Percentiles rank a stretch among this genome's conserved stretches.
Evolutionary conservation across 2,888 invertebrate species (phyloP).

Genomic region (Helicoverpa assulta): DNA sequence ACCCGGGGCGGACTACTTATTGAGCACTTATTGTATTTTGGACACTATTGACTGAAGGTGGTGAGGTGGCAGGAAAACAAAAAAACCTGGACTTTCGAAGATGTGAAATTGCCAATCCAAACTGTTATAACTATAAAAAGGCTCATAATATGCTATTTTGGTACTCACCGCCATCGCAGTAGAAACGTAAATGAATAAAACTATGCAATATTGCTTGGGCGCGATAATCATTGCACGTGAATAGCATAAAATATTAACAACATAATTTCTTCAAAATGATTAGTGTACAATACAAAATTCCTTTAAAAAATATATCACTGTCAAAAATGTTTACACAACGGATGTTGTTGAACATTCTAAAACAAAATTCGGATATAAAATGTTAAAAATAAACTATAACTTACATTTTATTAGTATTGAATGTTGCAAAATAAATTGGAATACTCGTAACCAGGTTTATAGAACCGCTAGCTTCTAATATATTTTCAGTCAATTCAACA

Average conservation of each 20-base stretch:
- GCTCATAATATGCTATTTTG: neutral
- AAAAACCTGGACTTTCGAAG: too few species aligned
- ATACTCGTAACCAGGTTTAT: neutral
- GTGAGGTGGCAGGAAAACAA: too few species aligned
- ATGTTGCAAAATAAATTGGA: constrained; percentile 36
- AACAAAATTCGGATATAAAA: constrained; percentile 21
- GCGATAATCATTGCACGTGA: constrained; percentile 42
- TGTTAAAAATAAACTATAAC: constrained; percentile 1
- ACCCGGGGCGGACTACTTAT: too few species aligned
- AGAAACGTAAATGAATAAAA: constrained; percentile 19
- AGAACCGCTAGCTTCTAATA: neutral
- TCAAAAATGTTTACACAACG: constrained; percentile 4
- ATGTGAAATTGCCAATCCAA: too few species aligned
- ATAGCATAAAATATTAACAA: constrained; percentile 15
- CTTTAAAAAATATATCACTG: neutral
- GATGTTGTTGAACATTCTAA: neutral
- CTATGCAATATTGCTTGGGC: constrained; percentile 21
- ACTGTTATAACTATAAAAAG: too few species aligned
- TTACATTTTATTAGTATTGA: constrained; percentile 37
- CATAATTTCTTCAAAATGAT: constrained; percentile 43
- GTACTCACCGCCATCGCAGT: constrained; percentile 64
- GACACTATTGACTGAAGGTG: too few species aligned
- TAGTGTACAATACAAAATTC: too few species aligned
- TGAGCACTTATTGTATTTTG: too few species aligned
- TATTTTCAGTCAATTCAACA: neutral